Base-by-base conservation (phyloP, 2,113 vertebrate species). In the Hydrolagus affinis region DNA sequence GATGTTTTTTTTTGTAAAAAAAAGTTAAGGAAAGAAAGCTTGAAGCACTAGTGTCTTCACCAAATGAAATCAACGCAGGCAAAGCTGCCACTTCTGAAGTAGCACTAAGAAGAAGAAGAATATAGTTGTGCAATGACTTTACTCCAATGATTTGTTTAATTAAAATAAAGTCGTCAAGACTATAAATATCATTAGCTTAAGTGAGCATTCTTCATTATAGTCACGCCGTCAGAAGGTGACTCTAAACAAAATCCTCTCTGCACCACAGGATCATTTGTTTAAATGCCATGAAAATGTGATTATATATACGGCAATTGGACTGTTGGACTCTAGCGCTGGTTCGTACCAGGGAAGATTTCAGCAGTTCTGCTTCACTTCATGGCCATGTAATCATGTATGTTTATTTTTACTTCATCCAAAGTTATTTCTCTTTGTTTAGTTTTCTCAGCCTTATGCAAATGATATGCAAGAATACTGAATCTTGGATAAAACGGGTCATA, bases 401-500 rank as follows among this genome's bases (percentile, higher is more conserved):
- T 89, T 91, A 90, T 78, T 85, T 86, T 86, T 86, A 86, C 91
- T 91, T 93, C 92, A 92, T 93, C 91, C 89, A 89, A 90, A 93
- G 90, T 91, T 91, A 88, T 87, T 90, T 89, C 71, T 87, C 89
- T 92, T 90, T 90, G 88, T 91, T 90, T 89, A 91, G 91, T 92
- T 92, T 88, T 92, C 88, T 94, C 90, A 93, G 92, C 90, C 90
- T 92, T 92, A 93, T 93, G 91, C 91, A 92, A 93, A 94, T 90
- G 92, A 91, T 92, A 91, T 89, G 89, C 91, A 93, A 93, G 88
- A 90, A 89, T 90, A 88, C 91, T 92, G 90, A 93, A 93, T 91
- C 89, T 87, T 94, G 87, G 90, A 91, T 93, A 89, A 94, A 93
- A 92, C 87, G 87, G 89, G 89, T 94, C 90, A 92, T 89, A 87